These are phyloP conservation scores for Trisateles emortualis DNA, from an alignment of 2,888 invertebrate species.

Conservation along the genomic window DNA sequence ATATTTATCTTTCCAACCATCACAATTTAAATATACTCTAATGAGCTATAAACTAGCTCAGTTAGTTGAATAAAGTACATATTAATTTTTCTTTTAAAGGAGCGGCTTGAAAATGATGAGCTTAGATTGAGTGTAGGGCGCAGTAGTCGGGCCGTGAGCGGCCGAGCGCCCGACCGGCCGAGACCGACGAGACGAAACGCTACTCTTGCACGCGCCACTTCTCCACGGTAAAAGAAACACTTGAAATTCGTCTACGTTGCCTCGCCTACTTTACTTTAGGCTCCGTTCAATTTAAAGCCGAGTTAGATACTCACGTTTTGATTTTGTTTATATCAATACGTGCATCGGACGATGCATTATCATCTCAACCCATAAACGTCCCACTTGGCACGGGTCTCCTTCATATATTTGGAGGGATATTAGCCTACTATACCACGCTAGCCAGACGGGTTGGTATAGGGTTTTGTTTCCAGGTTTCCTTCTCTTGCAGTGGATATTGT, in stretches of 20 bases:
- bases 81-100: conserved; percentile 23
- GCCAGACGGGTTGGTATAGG: no score
- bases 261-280: conserved; percentile 66
- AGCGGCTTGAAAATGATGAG: conserved; percentile 23
- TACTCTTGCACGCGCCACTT: conserved; percentile 78
- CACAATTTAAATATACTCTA: no score
- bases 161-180: neutral
- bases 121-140: conserved; percentile 23
- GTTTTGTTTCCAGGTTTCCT: no score
- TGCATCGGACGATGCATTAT: neutral
- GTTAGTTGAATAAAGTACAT: neutral
- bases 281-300: conserved; percentile 62
- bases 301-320: conserved; percentile 64
- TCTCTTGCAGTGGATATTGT: no score
- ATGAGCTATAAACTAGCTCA: neutral
- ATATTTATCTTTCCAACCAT: no score
- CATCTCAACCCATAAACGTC: no score
- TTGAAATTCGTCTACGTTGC: conserved; percentile 77
- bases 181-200: conserved; percentile 18
- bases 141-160: conserved; percentile 35
- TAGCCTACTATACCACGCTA: no score
- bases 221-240: conserved; percentile 77
- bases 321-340: conserved; percentile 35
- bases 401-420: no score
- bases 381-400: no score